Conservation (phyloP, 2,113 vertebrate species). For the Agelaius phoeniceus region DNA sequence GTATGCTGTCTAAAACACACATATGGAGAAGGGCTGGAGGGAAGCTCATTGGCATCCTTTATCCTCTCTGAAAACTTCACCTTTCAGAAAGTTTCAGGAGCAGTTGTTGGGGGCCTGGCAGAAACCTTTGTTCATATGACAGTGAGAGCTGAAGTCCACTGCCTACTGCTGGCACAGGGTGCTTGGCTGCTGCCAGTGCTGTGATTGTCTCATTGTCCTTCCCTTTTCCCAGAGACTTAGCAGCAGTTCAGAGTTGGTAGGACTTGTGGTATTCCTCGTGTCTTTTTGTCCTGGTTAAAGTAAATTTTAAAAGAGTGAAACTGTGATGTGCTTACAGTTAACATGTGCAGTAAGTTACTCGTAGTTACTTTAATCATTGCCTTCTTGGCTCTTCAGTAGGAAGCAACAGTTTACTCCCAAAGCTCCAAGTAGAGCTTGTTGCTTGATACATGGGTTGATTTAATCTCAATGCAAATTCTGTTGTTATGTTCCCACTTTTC, state of each 20-base stretch:
- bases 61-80: background rate
- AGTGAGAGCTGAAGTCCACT: background rate
- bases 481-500: background rate
- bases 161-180: background rate
- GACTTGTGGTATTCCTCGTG: background rate
- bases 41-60: background rate
- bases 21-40: background rate
- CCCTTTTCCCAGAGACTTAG: background rate
- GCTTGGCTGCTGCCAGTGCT: background rate
- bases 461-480: background rate
- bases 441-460: background rate
- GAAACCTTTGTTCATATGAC: background rate
- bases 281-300: background rate
- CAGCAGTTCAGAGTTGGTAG: background rate
- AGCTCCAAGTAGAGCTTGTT: background rate
- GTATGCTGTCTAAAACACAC: background rate
- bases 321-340: background rate
- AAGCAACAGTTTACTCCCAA: background rate
- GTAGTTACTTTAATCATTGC: background rate
- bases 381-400: background rate
- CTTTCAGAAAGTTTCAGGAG: background rate
- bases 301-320: background rate
- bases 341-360: background rate
- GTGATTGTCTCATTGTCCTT: background rate
- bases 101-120: background rate